phyloP scores from a whole-genome alignment of 2,113 vertebrate genomes.

The Mola mola region DNA sequence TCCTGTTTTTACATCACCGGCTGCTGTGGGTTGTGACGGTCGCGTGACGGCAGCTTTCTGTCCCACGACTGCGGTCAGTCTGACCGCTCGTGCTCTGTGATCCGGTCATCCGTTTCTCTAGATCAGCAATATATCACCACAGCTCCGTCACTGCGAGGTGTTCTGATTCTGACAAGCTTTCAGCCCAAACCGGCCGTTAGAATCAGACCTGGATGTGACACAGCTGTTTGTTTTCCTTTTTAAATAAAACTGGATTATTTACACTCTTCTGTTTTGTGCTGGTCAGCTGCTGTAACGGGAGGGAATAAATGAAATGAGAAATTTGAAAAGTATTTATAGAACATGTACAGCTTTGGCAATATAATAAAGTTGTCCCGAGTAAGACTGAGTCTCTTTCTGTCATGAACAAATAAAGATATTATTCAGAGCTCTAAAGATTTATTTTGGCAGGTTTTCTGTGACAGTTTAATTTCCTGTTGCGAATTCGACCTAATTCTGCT shows the following conservation, averaged over 20 bases:
- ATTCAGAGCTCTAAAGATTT: not conserved
- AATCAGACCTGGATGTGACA: not conserved
- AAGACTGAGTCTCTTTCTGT: constrained; percentile 3
- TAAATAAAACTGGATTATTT: not conserved
- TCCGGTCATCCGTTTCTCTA: constrained; percentile 52
- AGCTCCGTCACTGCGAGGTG: constrained; percentile 49
- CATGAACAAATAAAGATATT: not conserved
- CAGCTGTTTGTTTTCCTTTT: not conserved
- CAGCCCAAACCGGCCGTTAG: too few relatives aligned
- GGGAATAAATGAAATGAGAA: constrained; percentile 48
- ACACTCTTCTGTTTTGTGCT: constrained; percentile 46
- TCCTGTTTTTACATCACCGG: not conserved
- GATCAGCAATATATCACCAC: constrained; percentile 72
- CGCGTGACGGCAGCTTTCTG: constrained; percentile 3
- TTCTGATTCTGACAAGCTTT: constrained; percentile 51
- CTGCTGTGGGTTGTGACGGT: too few relatives aligned
- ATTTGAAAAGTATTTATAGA: constrained; percentile 79
- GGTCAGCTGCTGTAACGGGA: constrained; percentile 54
- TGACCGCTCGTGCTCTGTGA: too few relatives aligned
- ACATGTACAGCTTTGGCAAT: constrained; percentile 83
- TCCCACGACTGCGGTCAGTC: constrained; percentile 15
- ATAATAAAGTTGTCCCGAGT: constrained; percentile 82
- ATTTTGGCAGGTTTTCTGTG: too few relatives aligned
- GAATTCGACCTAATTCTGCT: too few relatives aligned
- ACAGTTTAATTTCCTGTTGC: too few relatives aligned